A percentile compares a stretch with the other conserved stretches of the same genome.
These are phyloP conservation scores for Drosophila triauraria DNA, from an alignment of 1,140 invertebrate species.

Conservation along the genomic window DNA sequence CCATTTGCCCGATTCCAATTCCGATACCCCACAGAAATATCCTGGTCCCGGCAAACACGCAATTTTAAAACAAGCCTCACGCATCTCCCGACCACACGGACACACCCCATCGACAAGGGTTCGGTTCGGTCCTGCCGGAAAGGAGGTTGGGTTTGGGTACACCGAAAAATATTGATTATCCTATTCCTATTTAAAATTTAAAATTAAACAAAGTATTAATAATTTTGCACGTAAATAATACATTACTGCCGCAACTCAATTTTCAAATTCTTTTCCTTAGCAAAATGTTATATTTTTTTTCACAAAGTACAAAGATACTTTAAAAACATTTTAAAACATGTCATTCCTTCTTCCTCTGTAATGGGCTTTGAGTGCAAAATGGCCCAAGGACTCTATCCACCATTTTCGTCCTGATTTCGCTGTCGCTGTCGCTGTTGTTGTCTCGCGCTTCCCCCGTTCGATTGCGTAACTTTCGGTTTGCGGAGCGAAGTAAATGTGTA, in stretches of 20 bases:
- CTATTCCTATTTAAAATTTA: background rate
- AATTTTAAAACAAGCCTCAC: conserved; percentile 81
- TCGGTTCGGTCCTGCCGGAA: conserved; percentile 3
- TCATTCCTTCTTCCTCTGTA: background rate
- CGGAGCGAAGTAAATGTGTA: conserved; percentile 64
- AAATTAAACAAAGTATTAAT: too few species aligned
- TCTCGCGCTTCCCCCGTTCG: conserved; percentile 47
- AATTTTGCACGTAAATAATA: background rate
- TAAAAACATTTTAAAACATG: background rate
- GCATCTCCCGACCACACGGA: conserved; percentile 56
- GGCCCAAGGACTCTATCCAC: conserved; percentile 54
- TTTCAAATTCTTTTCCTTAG: background rate
- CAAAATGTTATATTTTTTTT: too few species aligned
- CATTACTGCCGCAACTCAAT: accelerated
- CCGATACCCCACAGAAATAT: conserved; percentile 23
- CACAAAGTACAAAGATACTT: too few species aligned
- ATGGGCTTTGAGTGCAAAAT: conserved; percentile 60
- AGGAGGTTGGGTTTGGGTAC: background rate
- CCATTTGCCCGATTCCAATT: conserved; percentile 30
- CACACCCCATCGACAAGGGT: conserved; percentile 43
- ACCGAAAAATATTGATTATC: background rate
- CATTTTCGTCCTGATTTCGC: conserved; percentile 57
- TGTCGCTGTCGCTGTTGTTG: conserved; percentile 22
- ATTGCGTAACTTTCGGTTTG: conserved; percentile 75
- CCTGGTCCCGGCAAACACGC: conserved; percentile 52